Percentiles rank a stretch among this genome's conserved stretches.
phyloP scores from a whole-genome alignment of 2,888 invertebrate genomes.

The Phortica okadai region DNA sequence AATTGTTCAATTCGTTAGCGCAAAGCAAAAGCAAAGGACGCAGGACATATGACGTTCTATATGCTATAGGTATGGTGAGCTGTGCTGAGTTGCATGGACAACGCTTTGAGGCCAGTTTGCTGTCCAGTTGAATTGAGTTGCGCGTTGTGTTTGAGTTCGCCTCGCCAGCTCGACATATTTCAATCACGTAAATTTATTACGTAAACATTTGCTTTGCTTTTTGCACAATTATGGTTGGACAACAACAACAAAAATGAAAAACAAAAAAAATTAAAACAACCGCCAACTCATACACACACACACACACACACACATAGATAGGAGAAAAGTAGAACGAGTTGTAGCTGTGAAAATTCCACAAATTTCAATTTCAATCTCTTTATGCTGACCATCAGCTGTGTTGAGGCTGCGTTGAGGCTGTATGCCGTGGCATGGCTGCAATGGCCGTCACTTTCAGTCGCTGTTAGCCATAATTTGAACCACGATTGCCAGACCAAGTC shows the following conservation, averaged over 20 bases:
- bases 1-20: constrained; percentile 31
- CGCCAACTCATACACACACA: neutral
- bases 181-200: constrained; percentile 75
- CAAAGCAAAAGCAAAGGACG: constrained; percentile 29
- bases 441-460: neutral
- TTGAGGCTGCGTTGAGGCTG: constrained; percentile 24
- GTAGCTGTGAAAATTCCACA: constrained; percentile 45
- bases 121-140: neutral
- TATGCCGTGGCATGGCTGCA: neutral
- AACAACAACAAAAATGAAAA: neutral
- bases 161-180: constrained; percentile 74
- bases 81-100: neutral
- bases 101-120: neutral
- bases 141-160: constrained; percentile 45
- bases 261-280: constrained; percentile 1
- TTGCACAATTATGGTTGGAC: constrained; percentile 66
- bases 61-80: neutral
- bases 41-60: constrained; percentile 24
- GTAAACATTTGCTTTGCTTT: constrained; percentile 74
- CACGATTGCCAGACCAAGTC: neutral
- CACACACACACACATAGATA: neutral
- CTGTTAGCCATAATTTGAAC: constrained; percentile 24
- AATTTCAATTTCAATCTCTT: constrained; percentile 71
- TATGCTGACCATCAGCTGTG: constrained; percentile 40
- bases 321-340: neutral